Evolutionary conservation across 2,888 invertebrate genomes (phyloP).

Genomic region (Pseudanteris insignis): DNA sequence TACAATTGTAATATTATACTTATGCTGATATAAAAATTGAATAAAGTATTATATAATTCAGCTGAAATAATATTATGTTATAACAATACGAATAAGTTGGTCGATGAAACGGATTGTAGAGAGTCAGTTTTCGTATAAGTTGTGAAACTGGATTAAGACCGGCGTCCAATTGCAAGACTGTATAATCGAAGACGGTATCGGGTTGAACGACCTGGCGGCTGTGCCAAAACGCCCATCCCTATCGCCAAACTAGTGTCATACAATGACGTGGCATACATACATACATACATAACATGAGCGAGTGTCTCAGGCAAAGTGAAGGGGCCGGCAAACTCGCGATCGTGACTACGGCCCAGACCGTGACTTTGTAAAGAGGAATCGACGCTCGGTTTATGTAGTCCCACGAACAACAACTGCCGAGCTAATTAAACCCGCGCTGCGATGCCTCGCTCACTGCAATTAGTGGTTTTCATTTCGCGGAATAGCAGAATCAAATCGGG

Average conservation of each 20-base stretch:
- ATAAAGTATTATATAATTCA: too few relatives aligned
- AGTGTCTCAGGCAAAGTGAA: conserved; percentile 25
- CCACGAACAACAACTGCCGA: conserved; percentile 25
- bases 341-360: conserved; percentile 46
- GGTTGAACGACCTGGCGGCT: conserved; percentile 45
- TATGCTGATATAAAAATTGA: too few relatives aligned
- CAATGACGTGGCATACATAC: conserved; percentile 37
- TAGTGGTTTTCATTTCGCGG: conserved; percentile 26
- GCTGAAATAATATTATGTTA: too few relatives aligned
- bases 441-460: conserved; percentile 11
- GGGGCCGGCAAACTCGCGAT: conserved; percentile 31
- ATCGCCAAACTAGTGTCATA: conserved; percentile 36
- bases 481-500: conserved; percentile 22
- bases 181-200: conserved; percentile 15
- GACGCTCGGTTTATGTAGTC: conserved; percentile 26
- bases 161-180: conserved; percentile 5
- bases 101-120: too few relatives aligned
- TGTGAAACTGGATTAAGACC: conserved; percentile 7
- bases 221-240: conserved; percentile 45
- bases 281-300: conserved; percentile 20
- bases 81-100: too few relatives aligned
- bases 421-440: conserved; percentile 31
- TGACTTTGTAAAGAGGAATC: conserved; percentile 48
- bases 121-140: too few relatives aligned
- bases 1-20: too few relatives aligned